A percentile compares a stretch with the other conserved stretches of the same genome.
Evolutionary conservation across 1,140 invertebrate species (phyloP).

Genomic region (Drosophila ananassae): DNA sequence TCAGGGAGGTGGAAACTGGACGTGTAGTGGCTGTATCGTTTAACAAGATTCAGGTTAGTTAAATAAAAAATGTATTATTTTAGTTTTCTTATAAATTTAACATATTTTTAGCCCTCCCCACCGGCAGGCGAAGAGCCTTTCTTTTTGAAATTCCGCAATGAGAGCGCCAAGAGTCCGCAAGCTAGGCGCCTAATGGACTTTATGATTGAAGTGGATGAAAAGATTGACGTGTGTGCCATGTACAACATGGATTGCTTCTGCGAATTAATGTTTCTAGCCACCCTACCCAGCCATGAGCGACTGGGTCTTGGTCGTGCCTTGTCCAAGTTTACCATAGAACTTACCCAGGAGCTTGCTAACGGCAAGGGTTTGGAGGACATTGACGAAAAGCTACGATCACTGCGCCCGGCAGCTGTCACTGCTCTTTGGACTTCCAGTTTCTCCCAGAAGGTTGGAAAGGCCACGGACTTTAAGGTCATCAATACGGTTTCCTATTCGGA

Average conservation of each 20-base stretch:
- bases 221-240: conserved; percentile 86
- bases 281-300: conserved; percentile 84
- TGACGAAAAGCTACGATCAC: conserved; percentile 83
- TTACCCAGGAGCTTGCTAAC: conserved; percentile 85
- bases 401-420: conserved; percentile 85
- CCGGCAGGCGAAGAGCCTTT: conserved; percentile 84
- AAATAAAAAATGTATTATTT: background rate
- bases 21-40: conserved; percentile 86
- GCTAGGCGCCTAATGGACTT: conserved; percentile 86
- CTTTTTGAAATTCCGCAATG: conserved; percentile 86
- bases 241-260: conserved; percentile 87
- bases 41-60: conserved; percentile 88
- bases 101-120: conserved; percentile 56
- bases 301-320: conserved; percentile 85
- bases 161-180: conserved; percentile 85
- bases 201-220: conserved; percentile 86
- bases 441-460: conserved; percentile 86
- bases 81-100: background rate
- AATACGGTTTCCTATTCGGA: conserved; percentile 84
- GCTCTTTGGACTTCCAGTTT: conserved; percentile 86
- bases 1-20: conserved; percentile 85
- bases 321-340: conserved; percentile 85
- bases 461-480: conserved; percentile 85
- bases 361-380: conserved; percentile 84
- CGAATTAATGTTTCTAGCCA: conserved; percentile 88